Evolutionary conservation across 1,140 invertebrate genomes (phyloP), one percentile per base, ranked within the genome.

Genomic region (Eubasilissa regina): DNA sequence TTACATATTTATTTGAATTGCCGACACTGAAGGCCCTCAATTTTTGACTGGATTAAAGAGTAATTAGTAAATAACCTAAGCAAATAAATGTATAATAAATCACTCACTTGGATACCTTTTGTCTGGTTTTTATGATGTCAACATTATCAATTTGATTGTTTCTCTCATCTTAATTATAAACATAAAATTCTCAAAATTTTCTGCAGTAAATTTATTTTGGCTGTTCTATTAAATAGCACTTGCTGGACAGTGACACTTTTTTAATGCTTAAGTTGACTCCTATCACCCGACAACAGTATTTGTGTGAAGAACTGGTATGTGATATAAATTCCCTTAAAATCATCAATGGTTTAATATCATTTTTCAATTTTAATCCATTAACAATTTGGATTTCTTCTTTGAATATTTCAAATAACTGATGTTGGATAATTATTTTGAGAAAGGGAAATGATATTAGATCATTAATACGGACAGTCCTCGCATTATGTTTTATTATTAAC

Each of bases 381-480:
- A 15, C 17, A 6, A 19, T 58, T 21, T 58, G 12, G 17, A 55
- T 8, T 0, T 55, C 9, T 8, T 55, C 51, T 55, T 15, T 55
- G n/a, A 35, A 35, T 35, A 58, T 19, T 58, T 19, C 11, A 8
- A 21, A 19, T 19, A 58, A 19, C 17, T 19, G 55, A 11, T 11
- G 12, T 21, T 19, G 15, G 9, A 55, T 0, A n/a, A 6, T 21
- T 12, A 56, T 58, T 58, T 58, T 10, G 8, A 7, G 21, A 58
- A 58, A 58, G 3, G 11, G 43, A 7, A 51, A 48, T 70, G 66
- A 51, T 70, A 70, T 48, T 70, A 3, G 48, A 70, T 25, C 47
- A 70, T 48, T 47, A 1, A 25, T 64, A 51, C 17, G 45, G 66
- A 70, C 19, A 51, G 17, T 70, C 66, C 66, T 70, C 66, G 45